Percentiles rank a stretch among this genome's conserved stretches.
These are phyloP conservation scores for Saccostrea glomerata DNA, from an alignment of 1,140 invertebrate species.

Conservation along the genomic window DNA sequence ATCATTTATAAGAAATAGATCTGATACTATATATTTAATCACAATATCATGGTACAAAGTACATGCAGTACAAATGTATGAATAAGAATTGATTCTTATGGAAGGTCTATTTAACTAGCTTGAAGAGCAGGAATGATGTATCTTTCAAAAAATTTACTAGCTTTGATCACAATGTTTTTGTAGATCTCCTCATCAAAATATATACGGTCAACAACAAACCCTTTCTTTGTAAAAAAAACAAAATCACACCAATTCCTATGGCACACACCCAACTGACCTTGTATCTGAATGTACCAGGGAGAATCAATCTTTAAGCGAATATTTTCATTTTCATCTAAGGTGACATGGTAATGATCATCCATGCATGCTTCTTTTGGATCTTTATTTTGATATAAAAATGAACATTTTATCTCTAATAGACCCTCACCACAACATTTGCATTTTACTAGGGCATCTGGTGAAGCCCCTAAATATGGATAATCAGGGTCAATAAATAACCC, in stretches of 20 bases:
- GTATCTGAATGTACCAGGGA: slow-evolving; percentile 47
- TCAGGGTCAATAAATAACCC: background rate
- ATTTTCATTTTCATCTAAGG: slow-evolving; percentile 41
- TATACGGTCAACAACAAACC: slow-evolving; percentile 8
- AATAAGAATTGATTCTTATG: too few relatives aligned
- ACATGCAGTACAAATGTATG: too few relatives aligned
- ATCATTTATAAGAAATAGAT: too few relatives aligned
- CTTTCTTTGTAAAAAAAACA: slow-evolving; percentile 18
- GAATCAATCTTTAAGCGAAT: slow-evolving; percentile 2
- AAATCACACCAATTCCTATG: slow-evolving; percentile 3
- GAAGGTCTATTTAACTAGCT: background rate
- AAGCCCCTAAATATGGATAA: slow-evolving; percentile 35
- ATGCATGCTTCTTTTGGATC: slow-evolving; percentile 12
- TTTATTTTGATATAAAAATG: slow-evolving; percentile 28
- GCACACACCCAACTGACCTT: slow-evolving; percentile 39
- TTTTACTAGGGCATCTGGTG: slow-evolving; percentile 31
- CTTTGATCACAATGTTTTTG: background rate
- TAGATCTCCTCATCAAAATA: slow-evolving; percentile 3
- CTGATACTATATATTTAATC: too few relatives aligned
- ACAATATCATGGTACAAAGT: too few relatives aligned
- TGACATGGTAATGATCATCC: slow-evolving; percentile 43
- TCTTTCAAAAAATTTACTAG: background rate
- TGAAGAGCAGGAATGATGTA: background rate
- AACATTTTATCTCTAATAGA: slow-evolving; percentile 39
- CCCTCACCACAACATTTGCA: slow-evolving; percentile 47